Conservation (phyloP, 2,888 invertebrate genomes). For the Noctua fimbriata region DNA sequence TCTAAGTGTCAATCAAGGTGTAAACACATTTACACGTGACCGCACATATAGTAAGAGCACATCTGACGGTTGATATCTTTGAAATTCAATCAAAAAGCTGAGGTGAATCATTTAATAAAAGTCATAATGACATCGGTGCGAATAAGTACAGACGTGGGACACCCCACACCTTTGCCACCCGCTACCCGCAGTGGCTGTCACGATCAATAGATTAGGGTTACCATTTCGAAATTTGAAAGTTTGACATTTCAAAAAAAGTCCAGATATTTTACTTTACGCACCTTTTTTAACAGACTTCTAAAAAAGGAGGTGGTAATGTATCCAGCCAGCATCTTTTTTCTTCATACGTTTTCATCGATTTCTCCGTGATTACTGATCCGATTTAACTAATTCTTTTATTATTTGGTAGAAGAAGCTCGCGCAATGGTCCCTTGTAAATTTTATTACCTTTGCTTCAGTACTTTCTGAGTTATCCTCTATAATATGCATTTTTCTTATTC, state of each 20-base stretch:
- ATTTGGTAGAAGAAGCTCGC: too few species aligned
- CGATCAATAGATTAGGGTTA: constrained; percentile 3
- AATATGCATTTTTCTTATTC: too few species aligned
- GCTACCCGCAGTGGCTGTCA: neutral
- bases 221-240: neutral
- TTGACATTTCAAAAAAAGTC: neutral
- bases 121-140: neutral
- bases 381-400: too few species aligned
- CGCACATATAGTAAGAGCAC: neutral
- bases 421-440: too few species aligned
- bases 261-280: too few species aligned
- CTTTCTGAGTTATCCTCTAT: too few species aligned
- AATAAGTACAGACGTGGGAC: neutral
- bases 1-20: neutral
- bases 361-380: too few species aligned
- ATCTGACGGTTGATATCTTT: neutral
- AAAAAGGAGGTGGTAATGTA: too few species aligned
- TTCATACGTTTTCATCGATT: too few species aligned
- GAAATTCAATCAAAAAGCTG: neutral
- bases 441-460: too few species aligned
- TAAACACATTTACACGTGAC: neutral
- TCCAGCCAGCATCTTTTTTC: too few species aligned
- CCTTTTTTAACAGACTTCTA: neutral
- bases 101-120: neutral
- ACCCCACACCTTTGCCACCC: constrained; percentile 1